Conservation (phyloP, 2,797 vertebrate species). For the Muscicapa striata region DNA sequence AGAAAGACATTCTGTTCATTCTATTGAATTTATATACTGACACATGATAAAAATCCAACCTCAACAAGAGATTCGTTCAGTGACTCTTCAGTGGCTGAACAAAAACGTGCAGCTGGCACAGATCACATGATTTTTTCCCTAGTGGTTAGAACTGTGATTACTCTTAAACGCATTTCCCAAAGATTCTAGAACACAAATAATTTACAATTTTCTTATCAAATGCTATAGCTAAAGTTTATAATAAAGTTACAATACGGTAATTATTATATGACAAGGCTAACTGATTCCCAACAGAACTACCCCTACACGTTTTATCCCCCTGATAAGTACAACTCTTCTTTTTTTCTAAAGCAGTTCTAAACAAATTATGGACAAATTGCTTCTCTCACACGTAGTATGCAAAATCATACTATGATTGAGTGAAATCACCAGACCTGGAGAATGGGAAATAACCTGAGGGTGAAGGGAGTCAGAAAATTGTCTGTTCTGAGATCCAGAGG, state of each 20-base stretch:
- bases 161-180: background rate
- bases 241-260: background rate
- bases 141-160: background rate
- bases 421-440: background rate
- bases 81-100: background rate
- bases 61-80: background rate
- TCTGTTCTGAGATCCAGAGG: background rate
- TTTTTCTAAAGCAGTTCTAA: background rate
- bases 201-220: constrained; percentile 9
- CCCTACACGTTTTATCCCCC: background rate
- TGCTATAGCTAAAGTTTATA: background rate
- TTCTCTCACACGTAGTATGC: background rate
- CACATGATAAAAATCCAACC: background rate
- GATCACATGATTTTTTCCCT: background rate
- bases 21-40: constrained; percentile 18
- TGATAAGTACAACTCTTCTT: background rate
- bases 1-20: background rate
- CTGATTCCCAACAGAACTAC: background rate
- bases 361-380: background rate
- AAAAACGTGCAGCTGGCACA: background rate
- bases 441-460: background rate
- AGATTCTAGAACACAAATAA: background rate
- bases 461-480: background rate
- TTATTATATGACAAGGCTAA: background rate
- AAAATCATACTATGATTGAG: background rate